Percentiles rank a stretch among this genome's conserved stretches.
These are phyloP conservation scores for Procambarus clarkii DNA, from an alignment of 1,140 invertebrate genomes.

Conservation along the genomic window DNA sequence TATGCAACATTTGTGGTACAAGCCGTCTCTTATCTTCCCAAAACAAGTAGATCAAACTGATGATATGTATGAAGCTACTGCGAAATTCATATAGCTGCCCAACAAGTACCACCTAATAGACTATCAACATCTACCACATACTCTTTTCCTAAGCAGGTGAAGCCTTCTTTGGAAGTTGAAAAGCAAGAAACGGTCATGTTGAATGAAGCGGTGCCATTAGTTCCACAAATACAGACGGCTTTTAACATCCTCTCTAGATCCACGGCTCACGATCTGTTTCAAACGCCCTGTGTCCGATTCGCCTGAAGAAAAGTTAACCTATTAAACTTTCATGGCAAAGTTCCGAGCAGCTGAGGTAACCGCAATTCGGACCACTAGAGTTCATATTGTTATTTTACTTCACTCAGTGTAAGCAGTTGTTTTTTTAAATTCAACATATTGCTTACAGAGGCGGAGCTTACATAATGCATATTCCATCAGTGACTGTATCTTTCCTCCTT, in stretches of 20 bases:
- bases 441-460: constrained; percentile 5
- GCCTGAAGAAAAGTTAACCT: constrained; percentile 36
- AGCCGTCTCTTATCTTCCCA: neutral
- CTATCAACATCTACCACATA: neutral
- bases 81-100: constrained; percentile 28
- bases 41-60: constrained; percentile 13
- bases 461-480: neutral
- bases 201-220: constrained; percentile 39
- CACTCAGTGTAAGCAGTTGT: constrained; percentile 2
- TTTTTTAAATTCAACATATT: neutral
- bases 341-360: constrained; percentile 48
- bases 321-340: constrained; percentile 37
- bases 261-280: neutral
- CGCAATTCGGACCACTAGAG: neutral
- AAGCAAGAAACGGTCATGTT: constrained; percentile 44
- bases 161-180: constrained; percentile 17
- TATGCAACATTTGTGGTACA: constrained; percentile 33
- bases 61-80: constrained; percentile 34
- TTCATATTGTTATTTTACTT: constrained; percentile 18
- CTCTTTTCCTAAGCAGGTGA: neutral
- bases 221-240: constrained; percentile 50
- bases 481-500: constrained; percentile 48
- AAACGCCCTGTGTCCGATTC: constrained; percentile 27
- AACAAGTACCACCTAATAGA: constrained; percentile 11
- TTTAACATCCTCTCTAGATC: constrained; percentile 33